Base-by-base conservation (phyloP, 2,888 invertebrate genomes). In the Antheraea yamamai region DNA sequence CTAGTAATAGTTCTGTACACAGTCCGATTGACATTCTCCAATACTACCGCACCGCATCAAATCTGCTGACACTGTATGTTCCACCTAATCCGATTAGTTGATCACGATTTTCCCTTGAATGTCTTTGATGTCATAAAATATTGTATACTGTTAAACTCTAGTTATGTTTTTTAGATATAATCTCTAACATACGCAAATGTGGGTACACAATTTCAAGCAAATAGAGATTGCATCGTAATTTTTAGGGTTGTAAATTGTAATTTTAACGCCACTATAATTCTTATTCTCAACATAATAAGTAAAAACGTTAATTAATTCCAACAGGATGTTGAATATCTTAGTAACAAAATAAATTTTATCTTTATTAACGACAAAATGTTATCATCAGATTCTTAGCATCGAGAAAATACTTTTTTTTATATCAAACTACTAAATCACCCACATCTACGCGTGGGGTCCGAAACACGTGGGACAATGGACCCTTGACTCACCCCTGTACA, bases 401-500 rank as follows among this genome's bases (percentile, higher is more conserved):
- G 70, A 70, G 20, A 70, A 70, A 70, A 70, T 70, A 39, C 39
- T 39, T 39, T 39, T 70, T 20, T 39, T 2, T 74, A 74, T 74
- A 72, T 75, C 73, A 73, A 85, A 87, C 87, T 88, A 91, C 89
- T 93, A 92, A 92, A 93, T 93, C 92, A 93, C 91, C 89, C 88
- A 91, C 89, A 84, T 82, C 92, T 84, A 88, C 88, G 93, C 93
- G 93, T 93, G 93, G 93, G 93, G 93, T 91, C 92, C 83, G 80
- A 79, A 85, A 87, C 92, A 91, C 90, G 91, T 92, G 93, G 91
- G 89, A 89, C 89, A 85, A 89, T 82, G 77, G 82, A 84, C 89
- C 89, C 83, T 84, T 81, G 81, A 80, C 77, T 84, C 85, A 88
- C 88, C 89, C 89, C 83, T 85, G 78, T 77, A 81, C 55, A 75